These are phyloP conservation scores for Quadroppia sp. DNA, from an alignment of 2,888 invertebrate genomes.

Conservation along the genomic window DNA sequence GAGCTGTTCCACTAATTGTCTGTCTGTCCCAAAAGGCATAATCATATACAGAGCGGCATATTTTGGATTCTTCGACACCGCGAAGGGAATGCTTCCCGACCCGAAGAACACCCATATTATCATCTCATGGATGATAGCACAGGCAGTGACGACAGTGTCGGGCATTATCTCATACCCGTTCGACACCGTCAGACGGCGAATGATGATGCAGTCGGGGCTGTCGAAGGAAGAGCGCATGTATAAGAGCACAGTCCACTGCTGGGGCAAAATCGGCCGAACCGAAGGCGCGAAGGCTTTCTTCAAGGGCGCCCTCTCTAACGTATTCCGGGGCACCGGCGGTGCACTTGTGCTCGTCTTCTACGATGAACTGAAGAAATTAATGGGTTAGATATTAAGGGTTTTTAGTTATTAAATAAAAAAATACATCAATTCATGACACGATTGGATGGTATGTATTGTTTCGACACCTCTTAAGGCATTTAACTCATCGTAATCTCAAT, in stretches of 20 bases:
- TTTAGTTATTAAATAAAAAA: too few relatives aligned
- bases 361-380: too few relatives aligned
- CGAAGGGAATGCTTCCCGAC: constrained; percentile 54
- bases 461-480: too few relatives aligned
- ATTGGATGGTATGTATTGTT: too few relatives aligned
- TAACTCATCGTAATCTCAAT: too few relatives aligned
- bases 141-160: constrained; percentile 53
- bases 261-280: constrained; percentile 53
- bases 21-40: too few relatives aligned
- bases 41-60: constrained; percentile 58
- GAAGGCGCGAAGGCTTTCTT: constrained; percentile 52
- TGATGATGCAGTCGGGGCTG: constrained; percentile 61
- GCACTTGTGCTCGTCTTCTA: constrained; percentile 55
- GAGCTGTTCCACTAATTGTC: too few relatives aligned
- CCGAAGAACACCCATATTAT: constrained; percentile 53
- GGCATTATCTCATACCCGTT: constrained; percentile 61
- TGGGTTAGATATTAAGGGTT: too few relatives aligned
- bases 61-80: constrained; percentile 58
- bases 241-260: constrained; percentile 57
- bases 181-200: constrained; percentile 60
- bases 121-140: constrained; percentile 53
- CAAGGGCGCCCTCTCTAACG: constrained; percentile 53
- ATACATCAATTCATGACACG: too few relatives aligned
- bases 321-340: constrained; percentile 54
- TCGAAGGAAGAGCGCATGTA: constrained; percentile 53